Percentiles rank a stretch among this genome's conserved stretches.
Conservation (phyloP, 2,113 vertebrate genomes). For the Jaculus jaculus region DNA sequence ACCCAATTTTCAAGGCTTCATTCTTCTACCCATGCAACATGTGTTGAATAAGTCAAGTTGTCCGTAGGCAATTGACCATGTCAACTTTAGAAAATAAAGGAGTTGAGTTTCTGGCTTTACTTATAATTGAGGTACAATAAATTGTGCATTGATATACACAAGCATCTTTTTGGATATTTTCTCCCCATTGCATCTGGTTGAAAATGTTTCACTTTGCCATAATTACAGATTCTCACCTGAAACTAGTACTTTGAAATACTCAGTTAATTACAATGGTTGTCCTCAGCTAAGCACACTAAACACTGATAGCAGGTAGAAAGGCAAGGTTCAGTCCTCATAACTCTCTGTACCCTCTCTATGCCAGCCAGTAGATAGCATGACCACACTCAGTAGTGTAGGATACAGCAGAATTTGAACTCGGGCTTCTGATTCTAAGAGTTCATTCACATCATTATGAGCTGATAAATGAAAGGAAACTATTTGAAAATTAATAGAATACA, state of each 20-base stretch:
- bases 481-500: background rate
- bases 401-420: background rate
- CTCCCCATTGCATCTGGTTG: background rate
- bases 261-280: background rate
- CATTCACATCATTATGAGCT: background rate
- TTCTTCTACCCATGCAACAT: background rate
- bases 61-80: background rate
- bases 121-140: background rate
- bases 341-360: background rate
- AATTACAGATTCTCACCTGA: constrained; percentile 14
- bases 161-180: background rate
- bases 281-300: background rate
- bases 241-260: background rate
- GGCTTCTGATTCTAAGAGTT: background rate
- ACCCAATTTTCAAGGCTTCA: background rate
- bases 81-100: background rate
- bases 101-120: background rate
- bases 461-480: background rate
- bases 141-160: background rate
- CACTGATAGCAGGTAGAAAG: background rate
- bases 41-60: background rate
- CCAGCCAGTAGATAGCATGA: background rate
- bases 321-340: fast-evolving
- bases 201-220: background rate
- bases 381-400: background rate